Evolutionary conservation across 2,888 invertebrate species (phyloP), one percentile per base, ranked within the genome.

Genomic region (Liodrosophila aerea): DNA sequence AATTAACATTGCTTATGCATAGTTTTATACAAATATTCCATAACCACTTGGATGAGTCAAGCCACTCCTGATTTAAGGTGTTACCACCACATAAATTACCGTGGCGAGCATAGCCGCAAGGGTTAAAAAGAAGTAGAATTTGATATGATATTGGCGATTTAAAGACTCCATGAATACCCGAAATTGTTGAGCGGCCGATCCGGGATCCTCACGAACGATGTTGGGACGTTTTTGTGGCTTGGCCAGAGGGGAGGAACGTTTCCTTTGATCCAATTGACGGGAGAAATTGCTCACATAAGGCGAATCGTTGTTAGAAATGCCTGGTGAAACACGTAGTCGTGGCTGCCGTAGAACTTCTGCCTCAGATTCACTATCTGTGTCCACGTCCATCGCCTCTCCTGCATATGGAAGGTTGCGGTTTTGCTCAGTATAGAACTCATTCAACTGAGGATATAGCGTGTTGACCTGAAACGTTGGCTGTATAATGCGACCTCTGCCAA

Each of bases 91-190:
- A 53, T 87, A 88, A 11, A 89, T 50, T n/a, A 87, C 71, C 1
- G 88, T 75, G 2, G 70, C 69, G 11, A 78, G 4, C 31, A 88
- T 71, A 12, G 86, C 69, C 16, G 73, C 59, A 30, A 80, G 43
- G 9, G 70, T 51, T 8, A 87, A 53, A 7, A 74, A 62, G 4
- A 89, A 68, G 18, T 85, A 82, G 49, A 83, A 84, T 40, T 87
- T 89, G 3, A 89, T 50, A 31, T 88, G 77, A 53, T 88, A 89
- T 64, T 87, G 85, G 7, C 73, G 80, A 30, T 89, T 85, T 59
- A 89, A 41, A 1, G 86, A 75, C 8, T 44, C 15, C 0, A 85
- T 7, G 7, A 88, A 67, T 30, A 78, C 68, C 2, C 45, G 60
- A 40, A 89, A 83, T 1, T 88, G 80, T 1, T 76, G 71, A 45